Evolutionary conservation across 2,888 invertebrate species (phyloP), one percentile per base, ranked within the genome.

Genomic region (Oithona nana): DNA sequence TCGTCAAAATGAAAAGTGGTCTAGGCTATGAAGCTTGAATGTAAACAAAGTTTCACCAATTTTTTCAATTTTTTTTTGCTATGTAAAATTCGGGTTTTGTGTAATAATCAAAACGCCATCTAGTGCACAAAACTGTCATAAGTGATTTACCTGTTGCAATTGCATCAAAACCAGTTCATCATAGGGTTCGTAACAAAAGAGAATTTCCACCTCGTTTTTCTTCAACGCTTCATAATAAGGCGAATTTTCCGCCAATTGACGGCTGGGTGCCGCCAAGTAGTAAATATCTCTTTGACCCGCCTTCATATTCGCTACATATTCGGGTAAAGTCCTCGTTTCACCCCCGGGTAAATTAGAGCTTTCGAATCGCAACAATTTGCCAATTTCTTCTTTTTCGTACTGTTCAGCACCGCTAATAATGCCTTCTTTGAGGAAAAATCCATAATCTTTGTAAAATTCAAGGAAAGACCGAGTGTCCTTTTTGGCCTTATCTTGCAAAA

Each of bases 101-200:
- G n/a, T n/a, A n/a, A n/a, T n/a, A n/a, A n/a, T n/a, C n/a, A n/a
- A n/a, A n/a, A n/a, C n/a, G n/a, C n/a, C n/a, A n/a, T n/a, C n/a
- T n/a, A n/a, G n/a, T n/a, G n/a, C n/a, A n/a, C n/a, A n/a, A n/a
- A n/a, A n/a, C n/a, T n/a, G n/a, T n/a, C n/a, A n/a, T n/a, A n/a
- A n/a, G n/a, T n/a, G n/a, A n/a, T n/a, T n/a, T n/a, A n/a, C n/a
- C n/a, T n/a, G 82, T 65, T 83, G 81, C 63, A 95, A 74, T 69
- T 94, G 92, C 79, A 92, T 81, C 24, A 97, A 75, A 2, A 94
- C 90, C 61, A 97, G 76, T 73, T 97, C 97, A 73, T 98, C 97
- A 69, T 94, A 93, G n/a, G 88, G 84, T 71, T 97, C 95, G 69
- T 88, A 94, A 70, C 94, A 89, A 16, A 60, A 61, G 22, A 51